Evolutionary conservation across 2,113 vertebrate species (phyloP), one percentile per base, ranked within the genome.

Genomic region (Chroicocephalus ridibundus): DNA sequence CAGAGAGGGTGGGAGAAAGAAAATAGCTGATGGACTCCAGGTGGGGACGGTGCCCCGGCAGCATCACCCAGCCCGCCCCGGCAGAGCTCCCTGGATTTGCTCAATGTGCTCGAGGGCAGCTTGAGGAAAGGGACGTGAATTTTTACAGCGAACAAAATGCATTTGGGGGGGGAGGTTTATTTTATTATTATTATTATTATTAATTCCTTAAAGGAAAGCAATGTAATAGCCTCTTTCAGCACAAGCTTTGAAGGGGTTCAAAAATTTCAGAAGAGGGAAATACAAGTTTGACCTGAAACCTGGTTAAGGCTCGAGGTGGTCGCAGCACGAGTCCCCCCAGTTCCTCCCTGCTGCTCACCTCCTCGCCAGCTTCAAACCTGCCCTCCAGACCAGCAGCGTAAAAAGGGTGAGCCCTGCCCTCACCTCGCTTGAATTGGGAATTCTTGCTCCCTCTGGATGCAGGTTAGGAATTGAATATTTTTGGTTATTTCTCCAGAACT

Each of bases 401-500:
- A 0, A 15, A 4, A 34, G 24, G 83, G 32, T 42, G 38, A 74
- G 9, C 38, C 57, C 40, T 66, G 51, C 8, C 64, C 49, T 57
- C 4, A 0, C 25, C 3, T 6, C 0, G 0, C 17, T 40, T 49
- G 46, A 5, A 2, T 1, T 15, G 36, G 76, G 40, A 82, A 36
- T 40, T 61, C 18, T n/a, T 15, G 12, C 24, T 70, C 44, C 78
- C 78, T 36, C 47, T 25, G 31, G 26, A 19, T 11, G 46, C 51
- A 38, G 32, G 15, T n/a, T 25, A 32, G 46, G 46, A 32, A 36
- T 15, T 10, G 15, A 36, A 11, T 13, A 15, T 5, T 44, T 81
- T 20, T 8, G 18, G 68, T 46, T 31, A 31, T 58, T 54, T 42
- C 54, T 57, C 70, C 71, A 57, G 19, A 42, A 32, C 29, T 36